Evolutionary conservation across 2,113 vertebrate genomes (phyloP).

Genomic region (Corythornis vintsioides): DNA sequence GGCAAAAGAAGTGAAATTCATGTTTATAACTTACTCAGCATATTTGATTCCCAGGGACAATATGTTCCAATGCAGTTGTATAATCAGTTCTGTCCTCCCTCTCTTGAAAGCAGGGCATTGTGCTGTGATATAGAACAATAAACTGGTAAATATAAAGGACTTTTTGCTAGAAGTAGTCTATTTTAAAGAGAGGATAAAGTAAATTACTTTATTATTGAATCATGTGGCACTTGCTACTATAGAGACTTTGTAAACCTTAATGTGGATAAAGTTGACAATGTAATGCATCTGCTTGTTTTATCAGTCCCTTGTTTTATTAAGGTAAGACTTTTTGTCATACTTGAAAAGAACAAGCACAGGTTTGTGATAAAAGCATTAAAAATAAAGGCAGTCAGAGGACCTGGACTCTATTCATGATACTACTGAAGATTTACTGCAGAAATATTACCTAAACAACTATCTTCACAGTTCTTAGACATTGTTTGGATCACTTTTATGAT

Average conservation of each 20-base stretch:
- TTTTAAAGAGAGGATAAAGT: conserved; percentile 13
- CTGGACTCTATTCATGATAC: not conserved
- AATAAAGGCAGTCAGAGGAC: not conserved
- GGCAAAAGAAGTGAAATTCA: conserved; percentile 17
- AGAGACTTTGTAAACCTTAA: not conserved
- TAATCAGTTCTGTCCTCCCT: conserved; percentile 52
- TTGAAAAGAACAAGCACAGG: not conserved
- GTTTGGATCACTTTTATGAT: conserved; percentile 50
- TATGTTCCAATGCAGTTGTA: conserved; percentile 13
- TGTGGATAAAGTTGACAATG: not conserved
- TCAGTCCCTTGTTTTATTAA: not conserved
- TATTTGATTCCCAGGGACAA: conserved; percentile 16
- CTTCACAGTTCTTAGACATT: conserved; percentile 57
- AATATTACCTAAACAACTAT: conserved; percentile 9
- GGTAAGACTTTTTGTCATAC: not conserved
- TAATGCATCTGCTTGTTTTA: not conserved
- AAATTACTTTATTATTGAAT: not conserved
- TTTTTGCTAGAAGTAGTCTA: conserved; percentile 46
- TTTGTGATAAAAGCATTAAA: not conserved
- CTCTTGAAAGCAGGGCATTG: conserved; percentile 38
- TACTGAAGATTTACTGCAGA: conserved; percentile 21
- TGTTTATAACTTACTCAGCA: conserved; percentile 39
- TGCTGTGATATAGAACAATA: conserved; percentile 19
- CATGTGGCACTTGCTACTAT: not conserved
- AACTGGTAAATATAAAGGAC: conserved; percentile 41